phyloP scores from a whole-genome alignment of 30 jellyfish, hydroid and myxozoan species.

The Mastigias papua region DNA sequence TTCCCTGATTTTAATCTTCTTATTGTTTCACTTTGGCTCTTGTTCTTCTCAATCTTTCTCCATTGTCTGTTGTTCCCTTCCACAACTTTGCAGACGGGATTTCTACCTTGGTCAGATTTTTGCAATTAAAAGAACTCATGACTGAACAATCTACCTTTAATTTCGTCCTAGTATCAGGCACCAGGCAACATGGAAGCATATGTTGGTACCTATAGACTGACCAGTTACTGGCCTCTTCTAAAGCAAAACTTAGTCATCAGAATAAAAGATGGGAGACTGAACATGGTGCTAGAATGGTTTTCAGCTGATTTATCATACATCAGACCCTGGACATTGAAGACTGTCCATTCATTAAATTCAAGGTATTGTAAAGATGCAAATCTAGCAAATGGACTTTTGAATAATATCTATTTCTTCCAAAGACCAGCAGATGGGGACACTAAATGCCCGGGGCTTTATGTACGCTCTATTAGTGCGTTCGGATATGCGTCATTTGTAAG shows the following conservation, averaged over 20 bases:
- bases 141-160: not conserved
- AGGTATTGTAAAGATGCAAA: not conserved
- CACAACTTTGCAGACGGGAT: not conserved
- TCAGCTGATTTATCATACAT: constrained; percentile 42
- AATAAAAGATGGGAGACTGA: constrained; percentile 30
- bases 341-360: constrained; percentile 21
- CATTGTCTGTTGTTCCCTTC: no score
- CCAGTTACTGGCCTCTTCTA: constrained; percentile 77
- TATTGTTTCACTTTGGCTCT: no score
- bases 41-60: no score
- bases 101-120: not conserved
- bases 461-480: constrained; percentile 30
- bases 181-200: constrained; percentile 61
- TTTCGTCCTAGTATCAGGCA: constrained; percentile 37
- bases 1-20: no score
- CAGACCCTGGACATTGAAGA: constrained; percentile 45
- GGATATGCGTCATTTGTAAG: constrained; percentile 59
- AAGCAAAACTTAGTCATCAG: constrained; percentile 21
- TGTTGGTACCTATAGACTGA: constrained; percentile 60
- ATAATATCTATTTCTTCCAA: constrained; percentile 22
- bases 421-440: constrained; percentile 17
- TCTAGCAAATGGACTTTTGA: constrained; percentile 26
- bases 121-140: not conserved
- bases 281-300: constrained; percentile 51
- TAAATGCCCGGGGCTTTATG: constrained; percentile 57